Evolutionary conservation across 2,797 vertebrate genomes (phyloP), one percentile per base, ranked within the genome.

Genomic region (Halcyon smyrnensis): DNA sequence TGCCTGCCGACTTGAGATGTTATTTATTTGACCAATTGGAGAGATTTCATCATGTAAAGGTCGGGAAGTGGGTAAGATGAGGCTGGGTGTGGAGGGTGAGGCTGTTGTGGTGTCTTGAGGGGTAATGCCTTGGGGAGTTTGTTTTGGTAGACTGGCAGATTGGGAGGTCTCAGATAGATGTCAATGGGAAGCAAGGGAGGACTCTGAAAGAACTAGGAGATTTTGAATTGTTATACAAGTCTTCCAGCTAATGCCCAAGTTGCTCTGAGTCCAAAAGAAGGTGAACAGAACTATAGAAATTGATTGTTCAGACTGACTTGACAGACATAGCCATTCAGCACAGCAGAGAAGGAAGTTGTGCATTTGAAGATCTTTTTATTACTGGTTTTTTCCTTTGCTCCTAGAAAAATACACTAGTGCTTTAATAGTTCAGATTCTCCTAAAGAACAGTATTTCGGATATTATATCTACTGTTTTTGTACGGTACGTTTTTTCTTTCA

Each of bases 101-200:
- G 18, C 50, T 53, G 23, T 30, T 63, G 8, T 34, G 23, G 11
- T 57, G 11, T 50, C 12, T 32, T 2, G 0, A 37, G 27, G 12
- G 13, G 4, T 67, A 50, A 11, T 2, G 1, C 23, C 32, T 60
- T 32, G 6, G 11, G 17, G 27, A 51, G 7, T 53, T 37, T 54
- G 9, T 68, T 68, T 63, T 28, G 30, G 4, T 27, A 34, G 45
- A 48, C 34, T 73, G 71, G 15, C 41, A 73, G 23, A 12, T 27
- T 62, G 5, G 15, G 30, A 79, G 12, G 4, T 64, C 50, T 82
- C 34, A 23, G 36, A 6, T 59, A 28, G 48, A 20, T 0, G 0
- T 27, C n/a, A 45, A 1, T 54, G 46, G 27, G 24, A 57, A 68
- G 12, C 17, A 50, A 2, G 28, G 15, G 27, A 83, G 39, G 17